These are phyloP conservation scores for Temnothorax unifasciatus DNA, from an alignment of 2,888 invertebrate genomes.

Conservation along the genomic window DNA sequence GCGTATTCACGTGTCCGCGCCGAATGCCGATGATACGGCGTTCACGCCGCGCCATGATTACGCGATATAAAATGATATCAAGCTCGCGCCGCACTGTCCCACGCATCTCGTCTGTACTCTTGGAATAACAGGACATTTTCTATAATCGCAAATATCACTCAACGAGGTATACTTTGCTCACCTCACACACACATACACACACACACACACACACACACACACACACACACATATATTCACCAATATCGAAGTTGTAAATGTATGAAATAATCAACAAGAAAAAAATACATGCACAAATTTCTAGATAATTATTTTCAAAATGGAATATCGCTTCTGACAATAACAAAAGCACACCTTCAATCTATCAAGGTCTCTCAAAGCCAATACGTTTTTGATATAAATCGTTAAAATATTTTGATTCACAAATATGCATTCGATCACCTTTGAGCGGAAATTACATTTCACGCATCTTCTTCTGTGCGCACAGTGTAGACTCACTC, in stretches of 20 bases:
- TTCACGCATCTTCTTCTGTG: background rate
- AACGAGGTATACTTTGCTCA: background rate
- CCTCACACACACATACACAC: background rate
- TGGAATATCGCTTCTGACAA: background rate
- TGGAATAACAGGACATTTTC: background rate
- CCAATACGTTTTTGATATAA: slow-evolving; percentile 17
- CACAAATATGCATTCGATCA: background rate
- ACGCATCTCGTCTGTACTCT: slow-evolving; percentile 4
- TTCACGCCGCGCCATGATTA: slow-evolving; percentile 29
- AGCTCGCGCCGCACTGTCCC: background rate
- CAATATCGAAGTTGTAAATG: background rate
- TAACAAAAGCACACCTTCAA: background rate
- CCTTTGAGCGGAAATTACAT: slow-evolving; percentile 11
- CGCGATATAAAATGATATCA: slow-evolving; percentile 51
- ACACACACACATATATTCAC: too few species aligned
- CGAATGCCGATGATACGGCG: slow-evolving; percentile 51
- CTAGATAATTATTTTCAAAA: background rate
- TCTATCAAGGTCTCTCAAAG: background rate
- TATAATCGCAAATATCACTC: background rate
- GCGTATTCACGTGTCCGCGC: slow-evolving; percentile 45
- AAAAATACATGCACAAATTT: background rate
- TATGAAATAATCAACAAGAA: background rate
- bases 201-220: too few species aligned
- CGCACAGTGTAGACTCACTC: too few species aligned
- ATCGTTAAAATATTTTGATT: slow-evolving; percentile 20